These are phyloP conservation scores for Columba guinea DNA, from an alignment of 2,797 vertebrate genomes.

Conservation along the genomic window DNA sequence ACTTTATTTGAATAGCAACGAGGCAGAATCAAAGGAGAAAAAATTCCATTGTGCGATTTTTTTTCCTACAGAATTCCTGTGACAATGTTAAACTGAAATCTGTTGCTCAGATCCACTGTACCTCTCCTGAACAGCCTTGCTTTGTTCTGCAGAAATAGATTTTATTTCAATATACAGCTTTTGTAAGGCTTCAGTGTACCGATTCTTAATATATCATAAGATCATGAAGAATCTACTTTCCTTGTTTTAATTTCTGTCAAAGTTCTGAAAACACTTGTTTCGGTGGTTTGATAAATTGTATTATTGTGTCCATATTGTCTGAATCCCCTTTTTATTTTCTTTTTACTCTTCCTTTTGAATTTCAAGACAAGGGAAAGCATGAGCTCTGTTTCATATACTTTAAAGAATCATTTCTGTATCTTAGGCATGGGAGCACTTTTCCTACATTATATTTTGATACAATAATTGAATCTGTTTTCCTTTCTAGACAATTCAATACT, in stretches of 20 bases:
- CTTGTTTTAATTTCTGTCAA: not conserved
- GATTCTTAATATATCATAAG: accelerated
- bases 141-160: not conserved
- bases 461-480: not conserved
- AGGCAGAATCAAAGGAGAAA: not conserved
- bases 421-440: not conserved
- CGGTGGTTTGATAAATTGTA: not conserved
- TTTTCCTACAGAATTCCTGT: not conserved
- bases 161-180: not conserved
- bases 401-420: not conserved
- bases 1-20: not conserved
- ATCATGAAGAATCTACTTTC: not conserved
- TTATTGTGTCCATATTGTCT: accelerated
- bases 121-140: not conserved
- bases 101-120: not conserved
- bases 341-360: not conserved
- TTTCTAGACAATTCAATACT: not conserved
- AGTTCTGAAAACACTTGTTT: not conserved
- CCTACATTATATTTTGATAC: not conserved
- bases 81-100: not conserved
- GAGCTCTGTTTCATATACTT: not conserved
- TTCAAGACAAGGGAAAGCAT: not conserved
- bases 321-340: not conserved
- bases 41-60: not conserved
- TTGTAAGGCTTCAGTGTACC: not conserved